Evolutionary conservation across 2,888 invertebrate genomes (phyloP).

Genomic region (Perithous albicinctus): DNA sequence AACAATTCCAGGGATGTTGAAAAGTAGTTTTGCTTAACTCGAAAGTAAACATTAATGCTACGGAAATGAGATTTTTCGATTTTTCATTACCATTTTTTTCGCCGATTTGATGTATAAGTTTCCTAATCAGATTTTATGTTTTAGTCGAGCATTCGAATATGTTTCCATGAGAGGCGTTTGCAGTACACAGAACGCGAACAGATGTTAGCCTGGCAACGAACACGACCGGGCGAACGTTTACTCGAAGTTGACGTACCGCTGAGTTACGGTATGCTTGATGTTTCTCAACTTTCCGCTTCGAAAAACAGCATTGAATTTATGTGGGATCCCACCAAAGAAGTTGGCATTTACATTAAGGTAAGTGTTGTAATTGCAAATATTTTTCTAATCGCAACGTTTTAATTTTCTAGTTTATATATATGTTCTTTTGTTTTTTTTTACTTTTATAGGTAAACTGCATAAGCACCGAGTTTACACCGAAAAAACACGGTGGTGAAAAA

Average conservation of each 20-base stretch:
- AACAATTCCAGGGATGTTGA: too few relatives aligned
- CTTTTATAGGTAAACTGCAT: conserved; percentile 94
- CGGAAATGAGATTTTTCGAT: neutral
- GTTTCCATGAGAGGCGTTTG: conserved; percentile 97
- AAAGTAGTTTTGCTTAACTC: too few relatives aligned
- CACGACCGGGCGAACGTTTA: conserved; percentile 95
- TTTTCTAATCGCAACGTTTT: neutral
- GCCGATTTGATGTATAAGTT: neutral
- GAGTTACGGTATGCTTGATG: conserved; percentile 95
- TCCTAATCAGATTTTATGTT: neutral
- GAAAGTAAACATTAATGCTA: neutral
- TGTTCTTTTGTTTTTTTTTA: neutral
- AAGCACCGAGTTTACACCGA: conserved; percentile 98
- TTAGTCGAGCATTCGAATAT: conserved; percentile 95
- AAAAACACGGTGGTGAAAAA: conserved; percentile 99
- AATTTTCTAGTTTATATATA: neutral
- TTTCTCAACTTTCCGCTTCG: conserved; percentile 90
- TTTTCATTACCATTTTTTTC: too few relatives aligned
- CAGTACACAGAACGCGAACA: conserved; percentile 98
- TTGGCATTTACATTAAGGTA: conserved; percentile 97
- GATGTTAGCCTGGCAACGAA: conserved; percentile 95
- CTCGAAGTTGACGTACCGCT: conserved; percentile 97
- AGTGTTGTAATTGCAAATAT: conserved; percentile 4
- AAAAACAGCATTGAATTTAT: conserved; percentile 94
- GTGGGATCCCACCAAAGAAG: conserved; percentile 98